Evolutionary conservation across 1,140 invertebrate genomes (phyloP), one percentile per base, ranked within the genome.

Genomic region (Maconellicoccus hirsutus): DNA sequence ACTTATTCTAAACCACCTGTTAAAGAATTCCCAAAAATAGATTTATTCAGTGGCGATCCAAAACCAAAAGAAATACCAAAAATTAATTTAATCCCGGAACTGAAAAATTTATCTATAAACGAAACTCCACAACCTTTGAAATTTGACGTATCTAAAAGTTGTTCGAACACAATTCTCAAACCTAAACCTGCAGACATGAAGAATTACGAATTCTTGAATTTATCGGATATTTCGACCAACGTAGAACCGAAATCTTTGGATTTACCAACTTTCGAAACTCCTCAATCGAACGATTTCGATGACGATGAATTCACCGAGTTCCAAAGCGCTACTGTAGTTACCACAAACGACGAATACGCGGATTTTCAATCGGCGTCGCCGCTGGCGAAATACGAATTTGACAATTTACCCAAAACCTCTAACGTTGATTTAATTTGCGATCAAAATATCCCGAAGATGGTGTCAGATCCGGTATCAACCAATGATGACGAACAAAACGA

Each of bases 241-340:
- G 29, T 21, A 59, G 70, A 73, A 71, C 70, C 66, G 38, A 69
- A 38, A 71, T 73, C 72, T 6, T 71, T 73, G 71, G 70, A 71
- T 19, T 70, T 73, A 21, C 39, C 70, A 10, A 71, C 59, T 25
- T 70, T 39, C 10, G 27, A 70, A 38, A 52, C 38, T 21, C 19
- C 14, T 2, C 16, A 26, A 25, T 42, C 69, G 52, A 23, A 72
- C 63, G 39, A n/a, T 25, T 42, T 42, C 25, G 70, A 72, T 70
- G 76, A 77, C 59, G 75, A 76, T 71, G 76, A 77, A 42, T 77
- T 77, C 71, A 75, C 76, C 69, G 76, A 77, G 29, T 77, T 77
- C 23, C 76, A 77, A 70, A 74, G 73, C 73, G 75, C 76, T 23
- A 75, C 75, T 21, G 72, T 77, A 42, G 71, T 69, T 39, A 59